A percentile compares a stretch with the other conserved stretches of the same genome.
Evolutionary conservation across 2,797 vertebrate genomes (phyloP).

Genomic region (Sebastes nivosus): DNA sequence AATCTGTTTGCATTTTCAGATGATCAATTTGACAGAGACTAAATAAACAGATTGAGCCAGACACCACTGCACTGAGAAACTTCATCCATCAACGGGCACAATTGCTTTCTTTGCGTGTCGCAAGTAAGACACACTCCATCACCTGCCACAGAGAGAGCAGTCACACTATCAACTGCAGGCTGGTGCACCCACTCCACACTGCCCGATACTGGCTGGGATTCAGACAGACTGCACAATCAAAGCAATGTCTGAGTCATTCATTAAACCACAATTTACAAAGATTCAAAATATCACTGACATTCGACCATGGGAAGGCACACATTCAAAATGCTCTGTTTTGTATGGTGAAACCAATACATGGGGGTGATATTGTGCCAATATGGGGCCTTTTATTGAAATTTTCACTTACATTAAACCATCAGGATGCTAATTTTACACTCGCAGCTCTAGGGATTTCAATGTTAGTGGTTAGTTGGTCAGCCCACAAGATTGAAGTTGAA

Average conservation of each 20-base stretch:
- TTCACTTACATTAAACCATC: neutral
- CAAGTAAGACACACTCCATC: slow-evolving; percentile 73
- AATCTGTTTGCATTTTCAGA: slow-evolving; percentile 70
- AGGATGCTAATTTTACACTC: neutral
- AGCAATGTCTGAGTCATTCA: slow-evolving; percentile 5
- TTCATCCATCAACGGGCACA: slow-evolving; percentile 75
- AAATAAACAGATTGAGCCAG: slow-evolving; percentile 77
- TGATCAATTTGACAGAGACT: slow-evolving; percentile 75
- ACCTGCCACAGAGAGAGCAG: slow-evolving; percentile 58
- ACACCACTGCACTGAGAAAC: slow-evolving; percentile 60
- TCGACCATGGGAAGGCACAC: neutral
- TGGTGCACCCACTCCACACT: neutral
- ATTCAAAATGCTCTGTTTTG: neutral
- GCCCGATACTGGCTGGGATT: neutral
- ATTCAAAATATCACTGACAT: neutral
- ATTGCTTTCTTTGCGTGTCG: slow-evolving; percentile 72
- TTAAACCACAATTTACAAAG: neutral
- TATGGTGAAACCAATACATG: neutral
- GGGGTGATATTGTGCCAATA: neutral
- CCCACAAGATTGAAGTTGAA: neutral
- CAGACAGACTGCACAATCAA: neutral
- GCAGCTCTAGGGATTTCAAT: neutral
- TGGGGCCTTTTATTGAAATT: neutral
- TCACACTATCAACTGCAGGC: slow-evolving; percentile 59
- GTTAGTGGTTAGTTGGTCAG: neutral